phyloP scores from a whole-genome alignment of 2,113 vertebrate genomes.

The Salminus brasiliensis region DNA sequence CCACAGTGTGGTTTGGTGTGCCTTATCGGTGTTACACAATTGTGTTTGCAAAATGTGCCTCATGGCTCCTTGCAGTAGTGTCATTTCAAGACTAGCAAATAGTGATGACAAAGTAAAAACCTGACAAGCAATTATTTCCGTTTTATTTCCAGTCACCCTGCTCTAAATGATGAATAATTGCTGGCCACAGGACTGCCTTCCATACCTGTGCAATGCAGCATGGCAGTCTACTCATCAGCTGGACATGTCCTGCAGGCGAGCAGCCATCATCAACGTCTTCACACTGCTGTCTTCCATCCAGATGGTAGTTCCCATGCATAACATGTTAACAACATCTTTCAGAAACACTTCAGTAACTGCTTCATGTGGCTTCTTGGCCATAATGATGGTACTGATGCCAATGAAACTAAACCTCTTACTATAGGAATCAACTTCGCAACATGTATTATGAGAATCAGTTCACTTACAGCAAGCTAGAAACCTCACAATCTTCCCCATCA shows the following conservation, averaged over 20 bases:
- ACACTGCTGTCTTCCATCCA: conserved; percentile 53
- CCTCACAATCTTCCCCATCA: background rate
- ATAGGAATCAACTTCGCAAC: background rate
- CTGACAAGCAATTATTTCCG: background rate
- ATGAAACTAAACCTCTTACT: background rate
- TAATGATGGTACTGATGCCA: too few species aligned
- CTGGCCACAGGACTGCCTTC: conserved; percentile 60
- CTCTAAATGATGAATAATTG: background rate
- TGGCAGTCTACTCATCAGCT: conserved; percentile 41
- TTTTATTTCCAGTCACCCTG: background rate
- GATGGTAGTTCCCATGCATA: too few species aligned
- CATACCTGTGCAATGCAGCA: conserved; percentile 65
- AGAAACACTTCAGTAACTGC: too few species aligned
- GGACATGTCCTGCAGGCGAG: conserved; percentile 61
- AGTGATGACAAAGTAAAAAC: background rate
- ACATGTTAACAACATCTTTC: too few species aligned
- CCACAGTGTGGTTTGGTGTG: background rate
- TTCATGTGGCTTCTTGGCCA: too few species aligned
- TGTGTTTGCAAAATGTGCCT: background rate
- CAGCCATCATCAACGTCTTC: conserved; percentile 64
- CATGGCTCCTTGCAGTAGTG: background rate
- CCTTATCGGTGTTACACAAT: background rate
- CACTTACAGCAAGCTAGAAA: background rate
- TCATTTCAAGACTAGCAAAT: background rate
- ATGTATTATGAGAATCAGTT: background rate